Base-by-base conservation (phyloP, 2,797 vertebrate genomes). In the Oophaga sylvatica region DNA sequence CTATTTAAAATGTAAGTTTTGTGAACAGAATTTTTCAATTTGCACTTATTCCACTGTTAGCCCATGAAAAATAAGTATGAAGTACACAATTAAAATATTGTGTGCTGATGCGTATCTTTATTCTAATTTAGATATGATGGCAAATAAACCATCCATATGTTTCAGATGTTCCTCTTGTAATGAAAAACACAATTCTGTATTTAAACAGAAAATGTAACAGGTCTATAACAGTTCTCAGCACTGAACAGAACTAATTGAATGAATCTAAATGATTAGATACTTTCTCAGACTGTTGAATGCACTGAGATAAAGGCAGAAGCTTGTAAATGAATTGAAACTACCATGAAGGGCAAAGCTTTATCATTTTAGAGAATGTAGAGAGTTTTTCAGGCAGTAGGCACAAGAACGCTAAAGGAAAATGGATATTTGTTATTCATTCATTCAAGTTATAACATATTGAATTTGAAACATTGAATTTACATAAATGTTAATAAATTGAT, bases 221-320 rank as follows among this genome's bases (percentile, higher is more conserved):
- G 35, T 41, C 35, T 41, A 5, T 5, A 41, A 41, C 2, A 41
- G 3, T 19, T 80, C 79, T 80, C 31, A 7, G 29, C 60, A 41
- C 79, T 63, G 79, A 60, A 63, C 48, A 20, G n/a, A 70, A 70
- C 63, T 85, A 85, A 85, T 77, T 76, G 83, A 77, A 84, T 84
- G 59, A 75, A 76, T 76, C 70, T 71, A 75, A 71, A 84, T 70
- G 31, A 76, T 84, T 84, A 75, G 31, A 76, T 57, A 57, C 71
- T 85, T 85, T n/a, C 59, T 85, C 65, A 48, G 15, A 26, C 77
- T 65, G 57, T 26, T 63, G 59, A 76, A 77, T 13, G 19, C 31
- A 65, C 57, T 85, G 83, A 73, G 56, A 26, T 77, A 48, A 77
- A 62, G 71, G 59, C 83, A 85, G 73, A n/a, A 48, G 35, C 59